phyloP scores from a whole-genome alignment of 2,797 vertebrate species.

The Crenichthys baileyi region DNA sequence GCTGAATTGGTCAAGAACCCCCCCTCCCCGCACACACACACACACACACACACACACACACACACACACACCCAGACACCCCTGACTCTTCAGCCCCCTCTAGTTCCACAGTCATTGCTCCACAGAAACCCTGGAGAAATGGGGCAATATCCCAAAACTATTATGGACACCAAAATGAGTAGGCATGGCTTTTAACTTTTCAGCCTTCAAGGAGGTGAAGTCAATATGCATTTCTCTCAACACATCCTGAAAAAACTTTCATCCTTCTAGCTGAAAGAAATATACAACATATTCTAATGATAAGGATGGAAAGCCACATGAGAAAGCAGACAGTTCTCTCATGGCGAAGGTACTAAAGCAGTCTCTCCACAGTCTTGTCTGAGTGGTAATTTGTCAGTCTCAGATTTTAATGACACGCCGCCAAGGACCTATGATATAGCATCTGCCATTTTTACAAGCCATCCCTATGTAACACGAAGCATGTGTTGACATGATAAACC shows the following conservation, averaged over 20 bases:
- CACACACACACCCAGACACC: constrained; percentile 39
- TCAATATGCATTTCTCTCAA: constrained; percentile 29
- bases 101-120: constrained; percentile 45
- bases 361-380: constrained; percentile 53
- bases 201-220: constrained; percentile 37
- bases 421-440: constrained; percentile 61
- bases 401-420: constrained; percentile 61
- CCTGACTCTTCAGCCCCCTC: constrained; percentile 56
- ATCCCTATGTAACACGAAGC: constrained; percentile 50
- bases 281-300: constrained; percentile 60
- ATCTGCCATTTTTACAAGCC: constrained; percentile 71
- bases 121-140: constrained; percentile 73
- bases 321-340: constrained; percentile 41
- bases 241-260: constrained; percentile 26
- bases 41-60: constrained; percentile 37
- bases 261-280: constrained; percentile 27
- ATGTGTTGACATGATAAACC: constrained; percentile 81
- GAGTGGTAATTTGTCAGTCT: constrained; percentile 60
- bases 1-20: constrained; percentile 75
- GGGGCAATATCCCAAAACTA: constrained; percentile 70
- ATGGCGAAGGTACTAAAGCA: constrained; percentile 30
- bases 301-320: constrained; percentile 65
- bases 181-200: constrained; percentile 46
- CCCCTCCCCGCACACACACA: constrained; percentile 1
- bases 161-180: constrained; percentile 68